Conservation (phyloP, 2,113 vertebrate genomes). For the Erpornis zantholeuca region DNA sequence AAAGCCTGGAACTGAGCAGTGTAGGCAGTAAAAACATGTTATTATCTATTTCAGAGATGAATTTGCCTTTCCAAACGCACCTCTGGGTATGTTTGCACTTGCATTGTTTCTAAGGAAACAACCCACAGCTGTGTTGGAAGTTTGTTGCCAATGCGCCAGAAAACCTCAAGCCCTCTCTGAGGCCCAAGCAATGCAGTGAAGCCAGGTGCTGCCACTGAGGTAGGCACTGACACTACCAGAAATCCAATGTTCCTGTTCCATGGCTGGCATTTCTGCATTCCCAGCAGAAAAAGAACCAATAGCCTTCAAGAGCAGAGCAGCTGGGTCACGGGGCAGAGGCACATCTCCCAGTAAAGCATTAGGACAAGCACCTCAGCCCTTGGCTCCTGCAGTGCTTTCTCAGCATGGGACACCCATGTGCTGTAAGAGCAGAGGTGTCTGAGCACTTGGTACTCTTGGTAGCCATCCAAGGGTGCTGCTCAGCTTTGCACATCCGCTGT, state of each 20-base stretch:
- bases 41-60: neutral
- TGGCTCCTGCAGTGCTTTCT: neutral
- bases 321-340: neutral
- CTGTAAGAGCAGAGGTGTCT: neutral
- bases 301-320: neutral
- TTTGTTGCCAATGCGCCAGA: neutral
- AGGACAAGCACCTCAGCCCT: neutral
- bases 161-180: neutral
- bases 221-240: neutral
- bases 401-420: rapidly evolving
- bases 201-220: neutral
- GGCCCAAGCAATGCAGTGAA: neutral
- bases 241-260: neutral
- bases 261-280: neutral
- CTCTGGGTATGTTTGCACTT: neutral
- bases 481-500: neutral
- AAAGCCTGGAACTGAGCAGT: neutral
- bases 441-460: neutral
- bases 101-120: neutral
- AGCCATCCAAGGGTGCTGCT: neutral
- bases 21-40: neutral
- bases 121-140: neutral
- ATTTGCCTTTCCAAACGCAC: neutral
- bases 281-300: neutral
- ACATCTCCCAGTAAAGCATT: neutral